A percentile compares a stretch with the other conserved stretches of the same genome.
phyloP scores from a whole-genome alignment of 2,113 vertebrate species.

The Trochalopteron elliotii region DNA sequence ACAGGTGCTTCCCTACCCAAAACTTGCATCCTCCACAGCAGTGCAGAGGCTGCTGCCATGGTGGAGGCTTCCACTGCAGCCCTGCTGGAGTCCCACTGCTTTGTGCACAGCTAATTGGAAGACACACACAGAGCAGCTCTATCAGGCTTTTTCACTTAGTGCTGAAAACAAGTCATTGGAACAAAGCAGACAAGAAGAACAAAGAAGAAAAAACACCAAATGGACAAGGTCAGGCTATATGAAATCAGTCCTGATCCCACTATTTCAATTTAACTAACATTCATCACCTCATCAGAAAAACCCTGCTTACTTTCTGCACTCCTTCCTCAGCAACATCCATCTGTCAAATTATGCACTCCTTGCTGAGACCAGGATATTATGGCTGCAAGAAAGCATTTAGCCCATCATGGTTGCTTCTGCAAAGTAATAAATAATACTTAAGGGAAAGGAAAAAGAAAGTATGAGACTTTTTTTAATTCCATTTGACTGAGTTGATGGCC shows the following conservation, averaged over 20 bases:
- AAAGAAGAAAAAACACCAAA: not conserved
- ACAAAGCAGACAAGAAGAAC: not conserved
- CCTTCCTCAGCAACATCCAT: not conserved
- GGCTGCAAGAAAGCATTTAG: conserved; percentile 21
- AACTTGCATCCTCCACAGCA: not conserved
- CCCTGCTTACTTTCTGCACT: not conserved
- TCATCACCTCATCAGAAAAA: not conserved
- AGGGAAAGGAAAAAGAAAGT: not conserved
- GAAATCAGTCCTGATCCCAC: not conserved
- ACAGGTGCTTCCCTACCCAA: not conserved
- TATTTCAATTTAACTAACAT: not conserved
- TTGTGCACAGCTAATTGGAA: not conserved
- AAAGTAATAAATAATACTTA: conserved; percentile 9
- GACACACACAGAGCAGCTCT: not conserved
- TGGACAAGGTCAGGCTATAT: not conserved
- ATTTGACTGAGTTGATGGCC: not conserved
- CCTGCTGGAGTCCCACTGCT: not conserved
- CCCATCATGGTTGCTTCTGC: not conserved
- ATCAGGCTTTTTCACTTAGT: not conserved
- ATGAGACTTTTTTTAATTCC: not conserved
- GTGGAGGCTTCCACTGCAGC: not conserved
- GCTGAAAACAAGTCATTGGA: not conserved
- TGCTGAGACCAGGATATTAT: not conserved
- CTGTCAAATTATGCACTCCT: conserved; percentile 1
- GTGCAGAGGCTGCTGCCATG: not conserved